Evolutionary conservation across 2,888 invertebrate species (phyloP).

Genomic region (Coleophora deauratella): DNA sequence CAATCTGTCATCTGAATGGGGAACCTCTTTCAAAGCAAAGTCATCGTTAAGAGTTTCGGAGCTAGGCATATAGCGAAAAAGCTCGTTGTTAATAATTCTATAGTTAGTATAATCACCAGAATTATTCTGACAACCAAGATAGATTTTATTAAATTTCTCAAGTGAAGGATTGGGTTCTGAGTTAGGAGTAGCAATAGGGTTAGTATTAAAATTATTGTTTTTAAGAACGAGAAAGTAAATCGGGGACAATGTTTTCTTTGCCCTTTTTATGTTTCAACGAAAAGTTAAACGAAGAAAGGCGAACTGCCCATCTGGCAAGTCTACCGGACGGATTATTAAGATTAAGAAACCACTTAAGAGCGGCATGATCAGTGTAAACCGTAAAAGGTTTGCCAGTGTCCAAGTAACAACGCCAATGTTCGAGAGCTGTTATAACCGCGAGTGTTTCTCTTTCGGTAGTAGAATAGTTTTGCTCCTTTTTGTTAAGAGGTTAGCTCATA

Average conservation of each 20-base stretch:
- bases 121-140: background rate
- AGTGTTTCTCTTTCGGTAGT: background rate
- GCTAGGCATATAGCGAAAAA: too few relatives aligned
- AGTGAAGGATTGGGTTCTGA: background rate
- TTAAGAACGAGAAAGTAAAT: background rate
- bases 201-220: too few relatives aligned
- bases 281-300: background rate
- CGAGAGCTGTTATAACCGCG: background rate
- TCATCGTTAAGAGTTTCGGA: background rate
- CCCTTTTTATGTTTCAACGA: background rate
- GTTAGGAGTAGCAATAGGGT: background rate
- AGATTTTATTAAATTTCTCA: background rate
- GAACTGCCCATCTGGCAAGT: background rate
- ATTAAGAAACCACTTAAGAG: background rate
- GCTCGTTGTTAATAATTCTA: background rate
- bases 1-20: background rate
- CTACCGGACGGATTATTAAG: background rate
- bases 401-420: background rate
- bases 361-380: background rate
- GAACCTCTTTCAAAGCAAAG: background rate
- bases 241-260: background rate
- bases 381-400: background rate
- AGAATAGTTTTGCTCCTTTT: too few relatives aligned
- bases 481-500: background rate
- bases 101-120: background rate